Evolutionary conservation across 2,888 invertebrate genomes (phyloP).

Genomic region (Microplitis manilae): DNA sequence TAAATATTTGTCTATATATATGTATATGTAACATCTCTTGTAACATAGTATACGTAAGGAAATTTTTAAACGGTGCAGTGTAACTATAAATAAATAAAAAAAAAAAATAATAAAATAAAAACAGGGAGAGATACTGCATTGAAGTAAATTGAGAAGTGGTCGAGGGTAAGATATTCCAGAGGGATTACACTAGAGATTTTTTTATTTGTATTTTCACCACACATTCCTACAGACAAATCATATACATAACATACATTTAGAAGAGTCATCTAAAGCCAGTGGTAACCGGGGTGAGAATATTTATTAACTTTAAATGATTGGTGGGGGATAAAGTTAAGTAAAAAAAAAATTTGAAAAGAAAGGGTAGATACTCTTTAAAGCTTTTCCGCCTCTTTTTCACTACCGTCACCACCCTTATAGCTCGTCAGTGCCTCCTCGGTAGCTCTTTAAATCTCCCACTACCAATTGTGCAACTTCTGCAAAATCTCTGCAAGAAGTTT

Average conservation of each 20-base stretch:
- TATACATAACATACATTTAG: conserved; percentile 12
- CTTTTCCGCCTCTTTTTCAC: conserved; percentile 39
- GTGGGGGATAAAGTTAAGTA: conserved; percentile 22
- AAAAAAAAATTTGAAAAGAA: conserved; percentile 17
- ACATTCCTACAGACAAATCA: conserved; percentile 46
- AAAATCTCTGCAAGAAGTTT: conserved; percentile 67
- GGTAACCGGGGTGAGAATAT: background rate
- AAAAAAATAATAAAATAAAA: conserved; percentile 1
- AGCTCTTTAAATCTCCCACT: conserved; percentile 41
- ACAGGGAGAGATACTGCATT: conserved; percentile 58
- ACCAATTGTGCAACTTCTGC: conserved; percentile 65
- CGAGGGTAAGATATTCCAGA: conserved; percentile 55
- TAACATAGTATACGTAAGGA: no score
- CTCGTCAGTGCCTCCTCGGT: conserved; percentile 37
- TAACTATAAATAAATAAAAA: no score
- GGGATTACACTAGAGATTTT: conserved; percentile 60
- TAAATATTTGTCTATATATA: no score
- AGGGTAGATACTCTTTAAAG: conserved; percentile 23
- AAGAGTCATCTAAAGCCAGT: background rate
- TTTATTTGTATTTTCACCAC: conserved; percentile 23
- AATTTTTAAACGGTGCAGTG: no score
- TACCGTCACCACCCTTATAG: conserved; percentile 24
- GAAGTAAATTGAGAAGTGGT: conserved; percentile 57
- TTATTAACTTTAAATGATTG: background rate
- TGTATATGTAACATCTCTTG: no score